These are phyloP conservation scores for Etheostoma spectabile DNA, from an alignment of 2,113 vertebrate genomes.

Conservation along the genomic window DNA sequence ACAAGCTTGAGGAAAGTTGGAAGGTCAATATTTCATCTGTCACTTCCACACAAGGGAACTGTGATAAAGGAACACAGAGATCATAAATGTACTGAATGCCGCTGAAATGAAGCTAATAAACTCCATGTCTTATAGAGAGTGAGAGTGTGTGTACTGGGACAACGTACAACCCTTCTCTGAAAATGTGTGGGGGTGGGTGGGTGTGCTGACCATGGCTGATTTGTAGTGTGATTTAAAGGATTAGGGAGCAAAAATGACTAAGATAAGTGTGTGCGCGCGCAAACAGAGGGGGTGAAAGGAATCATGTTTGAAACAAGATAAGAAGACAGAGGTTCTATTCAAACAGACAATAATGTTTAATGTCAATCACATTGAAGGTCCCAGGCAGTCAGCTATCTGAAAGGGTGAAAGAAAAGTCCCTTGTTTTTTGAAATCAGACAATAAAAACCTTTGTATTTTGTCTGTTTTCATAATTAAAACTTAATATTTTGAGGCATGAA, in stretches of 20 bases:
- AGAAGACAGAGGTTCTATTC: constrained; percentile 9
- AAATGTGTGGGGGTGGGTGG: constrained; percentile 5
- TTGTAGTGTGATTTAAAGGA: constrained; percentile 58
- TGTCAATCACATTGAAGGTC: constrained; percentile 11
- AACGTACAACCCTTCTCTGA: too few relatives aligned
- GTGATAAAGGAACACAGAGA: constrained; percentile 28
- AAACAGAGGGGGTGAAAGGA: neutral
- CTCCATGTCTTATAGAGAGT: constrained; percentile 42
- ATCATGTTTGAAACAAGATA: constrained; percentile 15
- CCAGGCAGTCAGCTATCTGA: constrained; percentile 11
- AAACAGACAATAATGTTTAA: constrained; percentile 6
- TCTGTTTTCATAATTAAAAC: neutral
- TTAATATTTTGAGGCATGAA: neutral
- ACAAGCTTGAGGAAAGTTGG: constrained; percentile 7
- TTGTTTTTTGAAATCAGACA: neutral
- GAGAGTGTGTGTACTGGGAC: too few relatives aligned
- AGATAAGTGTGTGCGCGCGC: constrained; percentile 4
- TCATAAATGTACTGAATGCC: constrained; percentile 33
- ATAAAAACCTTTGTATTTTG: neutral
- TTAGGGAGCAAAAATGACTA: constrained; percentile 46
- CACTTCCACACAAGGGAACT: constrained; percentile 3
- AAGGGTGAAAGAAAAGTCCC: neutral
- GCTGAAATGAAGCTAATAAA: constrained; percentile 54
- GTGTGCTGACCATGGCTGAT: constrained; percentile 43
- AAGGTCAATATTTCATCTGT: constrained; percentile 25